Evolutionary conservation across 2,888 invertebrate genomes (phyloP).

Genomic region (Alviniconcha strummeri): DNA sequence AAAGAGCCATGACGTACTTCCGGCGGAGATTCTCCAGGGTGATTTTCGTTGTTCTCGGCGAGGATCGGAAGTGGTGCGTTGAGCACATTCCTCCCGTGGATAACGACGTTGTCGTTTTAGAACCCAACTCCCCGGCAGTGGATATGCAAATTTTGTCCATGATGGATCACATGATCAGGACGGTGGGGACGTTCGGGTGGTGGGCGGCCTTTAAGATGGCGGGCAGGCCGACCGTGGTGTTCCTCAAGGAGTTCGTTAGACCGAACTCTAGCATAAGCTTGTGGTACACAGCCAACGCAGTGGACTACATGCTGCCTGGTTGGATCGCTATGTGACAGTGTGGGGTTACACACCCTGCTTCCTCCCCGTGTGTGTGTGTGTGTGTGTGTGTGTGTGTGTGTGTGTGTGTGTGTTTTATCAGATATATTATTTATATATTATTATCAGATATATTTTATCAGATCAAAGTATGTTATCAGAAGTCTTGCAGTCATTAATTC

Average conservation of each 20-base stretch:
- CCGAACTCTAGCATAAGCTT: neutral
- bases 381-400: constrained; percentile 11
- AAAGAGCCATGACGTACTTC: constrained; percentile 25
- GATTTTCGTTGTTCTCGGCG: neutral
- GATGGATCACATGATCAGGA: constrained; percentile 21
- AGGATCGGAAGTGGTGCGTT: neutral
- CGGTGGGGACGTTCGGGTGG: constrained; percentile 25
- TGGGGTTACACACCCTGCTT: neutral
- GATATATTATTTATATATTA: too few species aligned
- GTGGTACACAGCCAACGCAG: neutral
- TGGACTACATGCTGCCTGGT: neutral
- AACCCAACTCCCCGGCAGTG: neutral
- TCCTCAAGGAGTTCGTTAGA: constrained; percentile 12
- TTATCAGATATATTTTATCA: too few species aligned
- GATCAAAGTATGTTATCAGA: too few species aligned
- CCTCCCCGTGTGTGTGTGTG: neutral
- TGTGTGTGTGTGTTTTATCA: constrained; percentile 1
- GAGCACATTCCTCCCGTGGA: neutral
- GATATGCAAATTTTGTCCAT: constrained; percentile 19
- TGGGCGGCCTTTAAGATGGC: constrained; percentile 18
- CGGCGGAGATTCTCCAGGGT: neutral
- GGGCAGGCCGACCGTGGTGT: neutral
- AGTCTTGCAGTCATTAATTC: too few species aligned
- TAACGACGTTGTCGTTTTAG: neutral
- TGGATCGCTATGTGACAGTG: neutral